A percentile compares a stretch with the other conserved stretches of the same genome.
phyloP scores from a whole-genome alignment of 2,797 vertebrate species.

The Oreonectes daqikongensis region DNA sequence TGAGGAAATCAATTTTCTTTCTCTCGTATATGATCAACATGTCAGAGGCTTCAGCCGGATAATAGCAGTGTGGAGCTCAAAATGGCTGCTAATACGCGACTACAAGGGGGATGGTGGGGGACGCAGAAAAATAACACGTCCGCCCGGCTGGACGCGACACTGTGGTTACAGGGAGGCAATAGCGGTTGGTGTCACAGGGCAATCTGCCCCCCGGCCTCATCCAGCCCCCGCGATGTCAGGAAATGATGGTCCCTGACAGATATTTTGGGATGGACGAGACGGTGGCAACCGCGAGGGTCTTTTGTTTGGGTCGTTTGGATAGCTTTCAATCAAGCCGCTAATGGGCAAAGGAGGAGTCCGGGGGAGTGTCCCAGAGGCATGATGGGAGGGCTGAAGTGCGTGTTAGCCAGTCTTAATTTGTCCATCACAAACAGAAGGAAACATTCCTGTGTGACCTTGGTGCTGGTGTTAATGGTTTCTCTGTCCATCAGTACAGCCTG shows the following conservation, averaged over 20 bases:
- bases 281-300: constrained; percentile 57
- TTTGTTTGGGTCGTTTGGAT: constrained; percentile 70
- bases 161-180: constrained; percentile 32
- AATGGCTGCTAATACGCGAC: constrained; percentile 80
- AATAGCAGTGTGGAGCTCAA: constrained; percentile 82
- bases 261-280: constrained; percentile 73
- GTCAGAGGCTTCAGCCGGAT: constrained; percentile 85
- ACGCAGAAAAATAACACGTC: constrained; percentile 63
- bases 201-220: constrained; percentile 50
- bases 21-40: constrained; percentile 88
- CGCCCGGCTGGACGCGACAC: constrained; percentile 67
- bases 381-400: constrained; percentile 11
- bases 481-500: constrained; percentile 72
- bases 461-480: constrained; percentile 80
- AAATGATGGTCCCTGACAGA: constrained; percentile 70
- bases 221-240: constrained; percentile 64
- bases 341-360: constrained; percentile 74
- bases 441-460: constrained; percentile 80
- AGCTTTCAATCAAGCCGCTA: constrained; percentile 78
- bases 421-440: constrained; percentile 81
- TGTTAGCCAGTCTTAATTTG: constrained; percentile 76
- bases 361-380: constrained; percentile 61
- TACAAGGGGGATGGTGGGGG: constrained; percentile 60
- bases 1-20: constrained; percentile 98
- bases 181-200: constrained; percentile 21